Evolutionary conservation across 2,888 invertebrate species (phyloP).

Genomic region (Melanostoma scalare): DNA sequence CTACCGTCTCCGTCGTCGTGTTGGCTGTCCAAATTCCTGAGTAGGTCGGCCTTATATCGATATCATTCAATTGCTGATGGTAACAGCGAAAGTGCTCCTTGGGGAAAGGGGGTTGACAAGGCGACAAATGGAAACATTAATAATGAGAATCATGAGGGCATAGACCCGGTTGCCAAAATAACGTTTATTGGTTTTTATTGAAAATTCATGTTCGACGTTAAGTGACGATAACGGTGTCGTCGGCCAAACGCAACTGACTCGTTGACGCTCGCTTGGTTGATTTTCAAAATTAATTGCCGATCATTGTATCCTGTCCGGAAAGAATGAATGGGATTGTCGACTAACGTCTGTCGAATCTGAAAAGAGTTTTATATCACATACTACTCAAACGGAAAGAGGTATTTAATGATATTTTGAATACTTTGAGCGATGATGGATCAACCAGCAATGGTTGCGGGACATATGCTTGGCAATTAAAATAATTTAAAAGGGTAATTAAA

Average conservation of each 20-base stretch:
- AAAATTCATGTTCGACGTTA: conserved; percentile 69
- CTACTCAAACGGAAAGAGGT: background rate
- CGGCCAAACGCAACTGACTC: conserved; percentile 12
- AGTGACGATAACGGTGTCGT: conserved; percentile 45
- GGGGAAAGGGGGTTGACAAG: conserved; percentile 50
- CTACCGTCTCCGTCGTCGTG: conserved; percentile 1
- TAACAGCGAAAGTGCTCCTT: conserved; percentile 57
- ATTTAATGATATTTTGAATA: no score
- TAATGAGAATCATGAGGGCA: conserved; percentile 59
- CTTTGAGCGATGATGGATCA: conserved; percentile 28
- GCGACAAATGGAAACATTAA: conserved; percentile 68
- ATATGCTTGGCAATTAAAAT: conserved; percentile 69
- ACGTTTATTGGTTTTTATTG: conserved; percentile 71
- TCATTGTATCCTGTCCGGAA: conserved; percentile 47
- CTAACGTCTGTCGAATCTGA: conserved; percentile 51
- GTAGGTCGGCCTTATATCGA: conserved; percentile 61
- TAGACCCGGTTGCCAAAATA: conserved; percentile 59
- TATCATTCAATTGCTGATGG: conserved; percentile 65
- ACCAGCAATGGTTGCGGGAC: conserved; percentile 23
- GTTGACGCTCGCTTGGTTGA: conserved; percentile 38
- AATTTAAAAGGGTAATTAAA: conserved; percentile 69
- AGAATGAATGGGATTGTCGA: conserved; percentile 49
- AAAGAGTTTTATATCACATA: conserved; percentile 15
- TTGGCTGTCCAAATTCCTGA: conserved; percentile 48
- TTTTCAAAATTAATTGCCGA: conserved; percentile 64